phyloP scores from a whole-genome alignment of 2,888 invertebrate genomes.

The Latrodectus elegans region DNA sequence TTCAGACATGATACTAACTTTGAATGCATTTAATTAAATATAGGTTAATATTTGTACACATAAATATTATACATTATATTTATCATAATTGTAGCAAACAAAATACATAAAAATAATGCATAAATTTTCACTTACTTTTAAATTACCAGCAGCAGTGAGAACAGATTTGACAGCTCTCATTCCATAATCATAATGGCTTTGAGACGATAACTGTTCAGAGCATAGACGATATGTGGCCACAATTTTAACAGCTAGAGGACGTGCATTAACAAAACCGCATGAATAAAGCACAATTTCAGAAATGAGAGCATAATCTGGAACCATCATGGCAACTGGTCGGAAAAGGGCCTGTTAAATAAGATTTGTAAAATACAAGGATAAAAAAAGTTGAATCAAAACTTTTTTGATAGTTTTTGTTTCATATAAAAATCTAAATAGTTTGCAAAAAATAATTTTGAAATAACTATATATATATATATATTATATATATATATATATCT shows the following conservation, averaged over 20 bases:
- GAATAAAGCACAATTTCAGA: slow-evolving; percentile 77
- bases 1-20: too few species aligned
- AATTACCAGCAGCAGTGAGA: slow-evolving; percentile 76
- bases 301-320: slow-evolving; percentile 77
- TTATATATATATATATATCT: too few species aligned
- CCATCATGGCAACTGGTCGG: slow-evolving; percentile 77
- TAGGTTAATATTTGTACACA: too few species aligned
- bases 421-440: too few species aligned
- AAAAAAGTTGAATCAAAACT: too few species aligned
- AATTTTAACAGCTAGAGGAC: slow-evolving; percentile 77
- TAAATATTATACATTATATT: background rate
- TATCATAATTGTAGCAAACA: background rate
- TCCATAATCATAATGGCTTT: slow-evolving; percentile 77
- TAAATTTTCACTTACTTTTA: slow-evolving; percentile 74
- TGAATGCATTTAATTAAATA: too few species aligned
- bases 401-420: too few species aligned
- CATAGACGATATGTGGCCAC: slow-evolving; percentile 77
- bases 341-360: slow-evolving; percentile 74
- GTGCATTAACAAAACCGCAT: slow-evolving; percentile 76
- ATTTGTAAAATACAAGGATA: background rate
- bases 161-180: slow-evolving; percentile 78
- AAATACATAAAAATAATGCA: background rate
- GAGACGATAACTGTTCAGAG: slow-evolving; percentile 77
- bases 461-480: too few species aligned
- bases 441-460: too few species aligned